Conservation (phyloP, 2,888 invertebrate species). For the Dorcus hopei region DNA sequence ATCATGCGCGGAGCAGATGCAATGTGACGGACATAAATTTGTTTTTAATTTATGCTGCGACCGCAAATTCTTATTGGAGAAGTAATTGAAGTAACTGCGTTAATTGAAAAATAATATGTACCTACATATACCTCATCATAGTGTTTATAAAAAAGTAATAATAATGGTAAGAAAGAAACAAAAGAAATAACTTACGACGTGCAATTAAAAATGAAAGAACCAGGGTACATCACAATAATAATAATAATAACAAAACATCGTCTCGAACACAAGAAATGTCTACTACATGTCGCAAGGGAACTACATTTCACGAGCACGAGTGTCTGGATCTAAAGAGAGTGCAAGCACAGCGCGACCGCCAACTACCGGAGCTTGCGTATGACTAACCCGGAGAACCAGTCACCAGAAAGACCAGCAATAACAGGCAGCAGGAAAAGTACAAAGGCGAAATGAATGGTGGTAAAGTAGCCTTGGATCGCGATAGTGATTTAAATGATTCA, state of each 20-base stretch:
- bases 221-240: background rate
- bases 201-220: too few relatives aligned
- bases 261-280: background rate
- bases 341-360: background rate
- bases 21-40: too few relatives aligned
- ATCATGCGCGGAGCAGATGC: too few relatives aligned
- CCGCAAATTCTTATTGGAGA: too few relatives aligned
- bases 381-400: background rate
- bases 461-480: background rate
- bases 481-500: background rate
- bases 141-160: too few relatives aligned
- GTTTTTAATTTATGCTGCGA: too few relatives aligned
- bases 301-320: conserved; percentile 1
- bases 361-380: background rate
- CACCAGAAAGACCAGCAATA: background rate
- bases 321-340: background rate
- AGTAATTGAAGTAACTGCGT: too few relatives aligned
- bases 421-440: background rate
- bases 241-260: background rate
- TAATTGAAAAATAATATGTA: too few relatives aligned
- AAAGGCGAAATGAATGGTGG: conserved; percentile 1
- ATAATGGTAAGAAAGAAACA: too few relatives aligned
- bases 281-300: background rate
- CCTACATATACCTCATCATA: too few relatives aligned
- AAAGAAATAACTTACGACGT: too few relatives aligned